A percentile compares a stretch with the other conserved stretches of the same genome.
Conservation (phyloP, 2,113 vertebrate species). For the Lagopus muta region DNA sequence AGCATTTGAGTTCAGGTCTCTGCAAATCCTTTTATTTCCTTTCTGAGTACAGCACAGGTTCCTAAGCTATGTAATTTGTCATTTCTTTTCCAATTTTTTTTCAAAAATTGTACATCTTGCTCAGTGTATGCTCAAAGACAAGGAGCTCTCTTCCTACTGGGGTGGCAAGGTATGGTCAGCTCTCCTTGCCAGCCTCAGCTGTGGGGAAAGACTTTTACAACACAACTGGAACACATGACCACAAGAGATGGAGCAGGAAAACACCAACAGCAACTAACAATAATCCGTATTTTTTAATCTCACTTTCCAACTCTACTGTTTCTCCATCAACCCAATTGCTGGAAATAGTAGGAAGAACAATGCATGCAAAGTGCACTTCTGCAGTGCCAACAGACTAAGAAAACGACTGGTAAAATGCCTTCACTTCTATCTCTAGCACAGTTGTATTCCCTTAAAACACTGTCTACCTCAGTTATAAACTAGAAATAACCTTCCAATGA, state of each 20-base stretch:
- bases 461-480: neutral
- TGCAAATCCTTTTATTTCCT: neutral
- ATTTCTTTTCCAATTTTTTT: too few species aligned
- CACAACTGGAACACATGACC: neutral
- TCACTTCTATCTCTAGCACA: neutral
- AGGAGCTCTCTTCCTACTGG: neutral
- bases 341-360: neutral
- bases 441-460: neutral
- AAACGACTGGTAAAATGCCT: neutral
- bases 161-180: neutral
- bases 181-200: neutral
- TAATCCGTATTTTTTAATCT: neutral
- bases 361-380: too few species aligned
- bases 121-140: neutral
- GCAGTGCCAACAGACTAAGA: neutral
- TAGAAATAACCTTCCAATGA: neutral
- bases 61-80: neutral
- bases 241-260: neutral
- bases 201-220: neutral
- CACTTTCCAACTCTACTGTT: neutral
- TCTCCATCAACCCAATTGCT: neutral
- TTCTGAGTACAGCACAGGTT: neutral
- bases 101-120: neutral
- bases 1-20: neutral
- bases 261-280: neutral